A percentile compares a stretch with the other conserved stretches of the same genome.
These are phyloP conservation scores for Lanistes nyassanus DNA, from an alignment of 1,140 invertebrate genomes.

Conservation along the genomic window DNA sequence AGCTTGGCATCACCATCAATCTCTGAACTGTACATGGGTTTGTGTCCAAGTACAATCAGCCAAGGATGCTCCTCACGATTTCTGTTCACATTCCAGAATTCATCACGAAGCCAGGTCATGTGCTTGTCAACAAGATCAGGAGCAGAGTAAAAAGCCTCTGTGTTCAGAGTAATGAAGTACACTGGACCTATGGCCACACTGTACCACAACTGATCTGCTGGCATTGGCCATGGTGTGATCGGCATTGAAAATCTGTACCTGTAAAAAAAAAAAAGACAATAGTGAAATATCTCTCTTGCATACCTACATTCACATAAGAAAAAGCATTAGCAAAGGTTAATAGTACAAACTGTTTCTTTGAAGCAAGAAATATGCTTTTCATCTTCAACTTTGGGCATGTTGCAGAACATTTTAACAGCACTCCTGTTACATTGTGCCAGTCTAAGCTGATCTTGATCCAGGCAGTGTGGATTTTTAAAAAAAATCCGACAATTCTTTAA, in stretches of 20 bases:
- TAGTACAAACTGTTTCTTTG: too few species aligned
- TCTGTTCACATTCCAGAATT: constrained; percentile 47
- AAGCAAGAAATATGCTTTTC: too few species aligned
- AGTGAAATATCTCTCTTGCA: too few species aligned
- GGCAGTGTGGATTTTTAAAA: too few species aligned
- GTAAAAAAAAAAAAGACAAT: constrained; percentile 5
- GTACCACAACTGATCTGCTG: constrained; percentile 63
- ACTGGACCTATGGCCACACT: constrained; percentile 62
- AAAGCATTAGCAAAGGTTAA: too few species aligned
- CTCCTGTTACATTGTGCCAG: too few species aligned
- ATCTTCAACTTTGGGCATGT: not conserved
- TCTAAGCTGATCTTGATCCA: too few species aligned
- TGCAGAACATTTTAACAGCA: too few species aligned
- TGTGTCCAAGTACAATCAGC: constrained; percentile 63
- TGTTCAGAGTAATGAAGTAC: constrained; percentile 59
- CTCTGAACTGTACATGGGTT: constrained; percentile 61
- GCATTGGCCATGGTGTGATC: constrained; percentile 57
- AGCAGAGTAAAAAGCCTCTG: constrained; percentile 46
- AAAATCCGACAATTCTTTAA: too few species aligned
- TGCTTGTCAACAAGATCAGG: constrained; percentile 34
- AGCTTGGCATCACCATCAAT: constrained; percentile 41
- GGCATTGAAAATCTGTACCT: constrained; percentile 65
- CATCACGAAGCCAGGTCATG: constrained; percentile 54
- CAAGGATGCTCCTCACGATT: constrained; percentile 58
- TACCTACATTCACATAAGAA: too few species aligned